Base-by-base conservation (phyloP, 2,888 invertebrate species). In the Drosophila robusta region DNA sequence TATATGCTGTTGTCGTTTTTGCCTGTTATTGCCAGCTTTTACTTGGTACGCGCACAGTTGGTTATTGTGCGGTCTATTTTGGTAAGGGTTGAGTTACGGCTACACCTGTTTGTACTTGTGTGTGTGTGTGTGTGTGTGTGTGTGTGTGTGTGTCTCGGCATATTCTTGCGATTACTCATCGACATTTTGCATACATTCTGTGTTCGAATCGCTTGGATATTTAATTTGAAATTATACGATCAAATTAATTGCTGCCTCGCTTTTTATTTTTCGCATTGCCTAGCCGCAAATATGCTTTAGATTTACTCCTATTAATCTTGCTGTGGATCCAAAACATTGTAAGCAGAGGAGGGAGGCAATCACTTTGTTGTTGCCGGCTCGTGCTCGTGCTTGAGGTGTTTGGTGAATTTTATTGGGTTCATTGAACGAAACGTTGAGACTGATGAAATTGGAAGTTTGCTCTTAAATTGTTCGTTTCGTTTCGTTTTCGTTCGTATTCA, bases 151-250 rank as follows among this genome's bases (percentile, higher is more conserved):
- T 44, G 34, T 52, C 64, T 26, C 24, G 55, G 61, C 77, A 84
- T 80, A 70, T 71, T 84, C 72, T 62, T 57, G 61, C 75, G 74
- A 82, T 82, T 84, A 89, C 78, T 87, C 84, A 83, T 80, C 80
- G 46, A 68, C 54, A 50, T 52, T 75, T 69, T 75, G 75, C 65
- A 75, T 78, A 66, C 73, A 66, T 65, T 60, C 29, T 34, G 42
- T 55, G 42, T 55, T 45, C 34, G 52, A 45, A 70, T 46, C 50
- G 52, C 52, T 50, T 65, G 64, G 49, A 70, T 56, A 61, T 67
- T 70, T 67, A 47, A 75, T 81, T 77, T 67, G 60, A 68, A 87
- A 74, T 78, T 78, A 34, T 63, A 64, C 42, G 78, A 57, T 76
- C 67, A 52, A 71, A 79, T 79, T 75, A 77, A 77, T 75, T 77